A percentile compares a stretch with the other conserved stretches of the same genome.
phyloP scores from a whole-genome alignment of 2,888 invertebrate species.

The Agrotis ipsilon region DNA sequence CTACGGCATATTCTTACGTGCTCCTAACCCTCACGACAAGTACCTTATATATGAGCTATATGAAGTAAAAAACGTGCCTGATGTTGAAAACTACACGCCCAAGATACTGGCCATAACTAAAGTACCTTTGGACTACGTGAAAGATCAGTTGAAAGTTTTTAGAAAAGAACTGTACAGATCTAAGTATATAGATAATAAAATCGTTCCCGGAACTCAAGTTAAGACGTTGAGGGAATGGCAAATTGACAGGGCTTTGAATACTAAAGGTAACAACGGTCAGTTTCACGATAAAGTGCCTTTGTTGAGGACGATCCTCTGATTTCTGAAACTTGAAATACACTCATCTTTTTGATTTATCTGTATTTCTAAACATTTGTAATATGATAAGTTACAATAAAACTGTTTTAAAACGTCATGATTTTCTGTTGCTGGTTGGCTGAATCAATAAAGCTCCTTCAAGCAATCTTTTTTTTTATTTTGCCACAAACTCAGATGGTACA shows the following conservation, averaged over 20 bases:
- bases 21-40: conserved; percentile 80
- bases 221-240: conserved; percentile 86
- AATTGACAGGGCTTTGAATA: conserved; percentile 76
- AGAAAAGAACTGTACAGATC: conserved; percentile 78
- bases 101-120: conserved; percentile 80
- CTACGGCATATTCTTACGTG: conserved; percentile 80
- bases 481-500: no score
- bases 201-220: conserved; percentile 83
- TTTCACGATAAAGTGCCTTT: conserved; percentile 70
- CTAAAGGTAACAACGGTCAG: conserved; percentile 57
- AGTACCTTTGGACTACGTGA: conserved; percentile 82
- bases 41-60: conserved; percentile 82
- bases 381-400: background rate
- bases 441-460: no score
- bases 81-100: conserved; percentile 73
- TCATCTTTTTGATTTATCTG: background rate
- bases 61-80: conserved; percentile 78
- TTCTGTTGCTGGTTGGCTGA: no score
- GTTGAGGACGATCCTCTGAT: conserved; percentile 71
- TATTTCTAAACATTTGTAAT: conserved; percentile 6
- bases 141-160: conserved; percentile 78
- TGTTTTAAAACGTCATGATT: background rate
- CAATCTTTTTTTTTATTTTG: no score
- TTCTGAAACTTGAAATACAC: background rate
- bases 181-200: conserved; percentile 78